These are phyloP conservation scores for Lycia hirtaria DNA, from an alignment of 2,888 invertebrate species.

Conservation along the genomic window DNA sequence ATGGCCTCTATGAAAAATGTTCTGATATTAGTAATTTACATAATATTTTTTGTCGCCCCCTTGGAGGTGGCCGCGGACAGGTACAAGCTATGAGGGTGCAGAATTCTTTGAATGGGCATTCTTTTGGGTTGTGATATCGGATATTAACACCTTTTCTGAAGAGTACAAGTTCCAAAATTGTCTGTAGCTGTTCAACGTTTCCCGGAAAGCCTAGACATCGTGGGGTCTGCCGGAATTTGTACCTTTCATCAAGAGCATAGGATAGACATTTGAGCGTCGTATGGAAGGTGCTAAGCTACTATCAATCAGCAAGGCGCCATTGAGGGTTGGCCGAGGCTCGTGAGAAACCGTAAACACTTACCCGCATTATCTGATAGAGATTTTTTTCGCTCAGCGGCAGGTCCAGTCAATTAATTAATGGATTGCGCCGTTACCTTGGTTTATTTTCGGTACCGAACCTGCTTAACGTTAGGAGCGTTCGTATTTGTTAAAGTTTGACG, in stretches of 20 bases:
- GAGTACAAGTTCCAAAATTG: conserved; percentile 42
- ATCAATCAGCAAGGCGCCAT: conserved; percentile 85
- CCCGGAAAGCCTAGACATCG: conserved; percentile 46
- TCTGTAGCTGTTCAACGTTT: conserved; percentile 23
- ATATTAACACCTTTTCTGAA: conserved; percentile 43
- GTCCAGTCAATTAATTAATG: conserved; percentile 85
- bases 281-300: conserved; percentile 74
- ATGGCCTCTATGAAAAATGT: conserved; percentile 80
- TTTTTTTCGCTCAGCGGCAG: conserved; percentile 80
- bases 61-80: conserved; percentile 83
- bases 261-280: conserved; percentile 46
- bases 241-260: conserved; percentile 45
- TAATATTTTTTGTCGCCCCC: conserved; percentile 80
- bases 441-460: conserved; percentile 75
- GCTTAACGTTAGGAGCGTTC: conserved; percentile 73
- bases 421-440: conserved; percentile 80
- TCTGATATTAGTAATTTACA: conserved; percentile 80
- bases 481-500: conserved; percentile 79
- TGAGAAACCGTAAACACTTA: conserved; percentile 85
- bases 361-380: conserved; percentile 81
- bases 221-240: conserved; percentile 31
- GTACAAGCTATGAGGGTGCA: conserved; percentile 83
- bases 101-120: conserved; percentile 82
- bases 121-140: conserved; percentile 39
- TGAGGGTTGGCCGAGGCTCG: conserved; percentile 82